Base-by-base conservation (phyloP, 1,140 invertebrate species). In the Conus betulinus region DNA sequence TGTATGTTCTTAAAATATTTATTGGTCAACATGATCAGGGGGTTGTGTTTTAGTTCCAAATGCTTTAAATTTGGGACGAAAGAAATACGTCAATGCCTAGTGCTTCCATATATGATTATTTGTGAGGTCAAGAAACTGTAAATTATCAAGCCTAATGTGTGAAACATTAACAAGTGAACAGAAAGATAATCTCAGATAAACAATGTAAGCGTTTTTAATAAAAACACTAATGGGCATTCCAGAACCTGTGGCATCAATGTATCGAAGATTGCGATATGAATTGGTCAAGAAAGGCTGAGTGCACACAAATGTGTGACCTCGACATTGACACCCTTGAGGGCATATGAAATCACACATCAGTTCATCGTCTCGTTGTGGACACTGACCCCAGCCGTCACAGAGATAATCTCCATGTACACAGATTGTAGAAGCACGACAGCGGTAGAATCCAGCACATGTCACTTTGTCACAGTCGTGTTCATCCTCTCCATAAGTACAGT, bases 361-460 rank as follows among this genome's bases (percentile, higher is more conserved):
- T 39, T 84, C 82, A 25, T 84, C 82, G 20, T 84, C 82, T 23
- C 27, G 53, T 55, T 63, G 82, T 15, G 82, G 82, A 63, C 82
- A 84, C 55, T 84, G 82, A 82, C 60, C 63, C 13, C 60, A 23
- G 55, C 87, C 87, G 83, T 90, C 89, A 81, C 89, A 90, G 4
- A 90, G 5, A 83, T 87, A 51, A 6, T 55, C 23, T 20, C 39
- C 6, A 51, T 87, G 85, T n/a, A 87, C 71, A 57, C 85, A 87
- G 85, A 87, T 25, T 39, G 8, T 39, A 5, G 82, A 84, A n/a
- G 53, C 82, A 7, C 82, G 55, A 25, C 82, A 84, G 20, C 55
- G 82, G 55, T 63, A 63, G 57, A 81, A 84, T 10, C 53, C 82
- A 13, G 51, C 23, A 81, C 79, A 81, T 10, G 79, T 53, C 27